phyloP scores from a whole-genome alignment of 2,113 vertebrate species.

The Ramphastos sulfuratus region DNA sequence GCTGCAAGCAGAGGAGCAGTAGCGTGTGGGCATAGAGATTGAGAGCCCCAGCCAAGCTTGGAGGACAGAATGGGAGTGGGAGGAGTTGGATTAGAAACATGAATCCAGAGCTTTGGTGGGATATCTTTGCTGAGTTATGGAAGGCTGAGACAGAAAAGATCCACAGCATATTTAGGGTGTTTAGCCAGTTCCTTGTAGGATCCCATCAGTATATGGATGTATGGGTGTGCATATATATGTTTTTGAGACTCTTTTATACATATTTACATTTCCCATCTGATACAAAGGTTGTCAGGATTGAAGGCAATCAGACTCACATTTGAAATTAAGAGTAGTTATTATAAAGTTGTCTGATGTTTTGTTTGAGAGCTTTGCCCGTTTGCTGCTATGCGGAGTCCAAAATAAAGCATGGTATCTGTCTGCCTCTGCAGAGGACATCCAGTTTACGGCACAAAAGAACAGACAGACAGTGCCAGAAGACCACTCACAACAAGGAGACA shows the following conservation, averaged over 20 bases:
- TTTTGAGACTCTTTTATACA: not conserved
- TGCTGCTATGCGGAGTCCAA: not conserved
- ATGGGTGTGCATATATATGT: not conserved
- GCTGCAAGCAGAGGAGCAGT: accelerated
- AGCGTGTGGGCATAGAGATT: not conserved
- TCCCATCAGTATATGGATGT: not conserved
- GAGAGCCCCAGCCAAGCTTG: not conserved
- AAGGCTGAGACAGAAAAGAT: not conserved
- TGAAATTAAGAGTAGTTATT: not conserved
- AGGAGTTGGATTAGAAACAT: not conserved
- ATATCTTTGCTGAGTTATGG: not conserved
- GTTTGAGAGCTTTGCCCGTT: not conserved
- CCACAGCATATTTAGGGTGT: not conserved
- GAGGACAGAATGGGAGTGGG: not conserved
- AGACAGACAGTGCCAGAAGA: not conserved
- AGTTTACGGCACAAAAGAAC: not conserved
- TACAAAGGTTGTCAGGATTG: not conserved
- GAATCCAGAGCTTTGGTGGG: not conserved
- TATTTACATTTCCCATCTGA: not conserved
- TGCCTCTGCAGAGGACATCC: not conserved
- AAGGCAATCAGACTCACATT: not conserved
- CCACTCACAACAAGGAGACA: not conserved
- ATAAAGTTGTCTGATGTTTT: not conserved
- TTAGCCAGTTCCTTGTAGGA: not conserved
- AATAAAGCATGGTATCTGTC: not conserved